Conservation (phyloP, 2,888 invertebrate genomes). For the Drosophila kambysellisi region DNA sequence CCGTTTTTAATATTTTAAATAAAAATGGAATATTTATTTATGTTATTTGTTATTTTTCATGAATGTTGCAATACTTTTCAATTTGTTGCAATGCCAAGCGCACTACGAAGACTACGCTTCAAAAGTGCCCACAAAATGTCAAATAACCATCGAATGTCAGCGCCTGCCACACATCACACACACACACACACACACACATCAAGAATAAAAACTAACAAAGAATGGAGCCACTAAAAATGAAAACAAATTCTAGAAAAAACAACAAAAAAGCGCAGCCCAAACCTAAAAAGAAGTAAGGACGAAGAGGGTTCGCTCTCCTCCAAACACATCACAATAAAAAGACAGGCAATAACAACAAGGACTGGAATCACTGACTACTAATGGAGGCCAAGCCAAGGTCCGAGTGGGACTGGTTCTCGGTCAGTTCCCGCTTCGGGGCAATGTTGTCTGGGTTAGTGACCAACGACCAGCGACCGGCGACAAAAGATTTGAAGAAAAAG, state of each 20-base stretch:
- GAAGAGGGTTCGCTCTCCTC: slow-evolving; percentile 7
- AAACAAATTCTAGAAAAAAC: slow-evolving; percentile 4
- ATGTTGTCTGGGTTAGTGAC: slow-evolving; percentile 58
- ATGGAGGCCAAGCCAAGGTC: slow-evolving; percentile 58
- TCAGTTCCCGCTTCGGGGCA: slow-evolving; percentile 43
- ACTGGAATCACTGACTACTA: slow-evolving; percentile 55
- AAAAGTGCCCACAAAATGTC: slow-evolving; percentile 47
- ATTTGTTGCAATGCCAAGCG: slow-evolving; percentile 20
- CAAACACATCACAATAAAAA: slow-evolving; percentile 48
- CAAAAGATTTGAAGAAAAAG: slow-evolving; percentile 33
- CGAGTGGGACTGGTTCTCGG: slow-evolving; percentile 42
- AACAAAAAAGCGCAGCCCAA: slow-evolving; percentile 30
- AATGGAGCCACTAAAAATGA: slow-evolving; percentile 35
- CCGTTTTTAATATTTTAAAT: neutral
- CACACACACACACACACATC: neutral
- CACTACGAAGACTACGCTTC: neutral
- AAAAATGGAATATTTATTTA: neutral
- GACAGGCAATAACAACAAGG: slow-evolving; percentile 24
- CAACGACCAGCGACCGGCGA: slow-evolving; percentile 25
- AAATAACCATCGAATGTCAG: slow-evolving; percentile 67
- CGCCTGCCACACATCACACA: slow-evolving; percentile 26
- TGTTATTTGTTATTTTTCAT: slow-evolving; percentile 1
- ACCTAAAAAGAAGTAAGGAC: slow-evolving; percentile 5
- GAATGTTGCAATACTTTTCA: slow-evolving; percentile 40
- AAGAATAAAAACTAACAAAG: slow-evolving; percentile 41